phyloP scores from a whole-genome alignment of 2,113 vertebrate species.

The Camelus bactrianus region DNA sequence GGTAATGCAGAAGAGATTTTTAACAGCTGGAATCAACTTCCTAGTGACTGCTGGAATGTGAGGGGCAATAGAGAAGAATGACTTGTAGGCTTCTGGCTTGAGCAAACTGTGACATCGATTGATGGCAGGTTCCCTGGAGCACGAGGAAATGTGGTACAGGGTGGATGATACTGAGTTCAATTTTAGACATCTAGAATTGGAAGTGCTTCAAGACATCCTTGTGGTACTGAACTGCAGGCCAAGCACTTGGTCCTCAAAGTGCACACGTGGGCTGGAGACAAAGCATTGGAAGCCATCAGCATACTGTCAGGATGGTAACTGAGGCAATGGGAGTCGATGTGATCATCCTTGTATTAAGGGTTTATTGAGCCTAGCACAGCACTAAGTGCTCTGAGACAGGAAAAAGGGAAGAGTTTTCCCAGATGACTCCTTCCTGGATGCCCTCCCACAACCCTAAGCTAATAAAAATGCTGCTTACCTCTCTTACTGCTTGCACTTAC shows the following conservation, averaged over 20 bases:
- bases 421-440: neutral
- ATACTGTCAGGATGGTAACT: neutral
- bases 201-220: neutral
- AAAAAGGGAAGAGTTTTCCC: neutral
- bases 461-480: neutral
- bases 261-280: neutral
- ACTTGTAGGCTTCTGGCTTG: neutral
- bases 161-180: neutral
- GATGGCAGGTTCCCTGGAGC: neutral
- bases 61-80: neutral
- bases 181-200: neutral
- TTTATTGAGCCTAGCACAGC: neutral
- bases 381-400: neutral
- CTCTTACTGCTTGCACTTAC: neutral
- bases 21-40: neutral
- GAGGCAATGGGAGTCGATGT: neutral
- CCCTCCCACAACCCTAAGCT: neutral
- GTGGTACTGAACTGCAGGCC: neutral
- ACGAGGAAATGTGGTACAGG: neutral
- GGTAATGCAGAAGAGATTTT: neutral
- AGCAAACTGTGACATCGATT: neutral
- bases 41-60: neutral
- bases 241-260: neutral
- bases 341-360: neutral
- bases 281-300: neutral